Percentiles rank a stretch among this genome's conserved stretches.
phyloP scores from a whole-genome alignment of 2,797 vertebrate species.

The Nyctibius grandis region DNA sequence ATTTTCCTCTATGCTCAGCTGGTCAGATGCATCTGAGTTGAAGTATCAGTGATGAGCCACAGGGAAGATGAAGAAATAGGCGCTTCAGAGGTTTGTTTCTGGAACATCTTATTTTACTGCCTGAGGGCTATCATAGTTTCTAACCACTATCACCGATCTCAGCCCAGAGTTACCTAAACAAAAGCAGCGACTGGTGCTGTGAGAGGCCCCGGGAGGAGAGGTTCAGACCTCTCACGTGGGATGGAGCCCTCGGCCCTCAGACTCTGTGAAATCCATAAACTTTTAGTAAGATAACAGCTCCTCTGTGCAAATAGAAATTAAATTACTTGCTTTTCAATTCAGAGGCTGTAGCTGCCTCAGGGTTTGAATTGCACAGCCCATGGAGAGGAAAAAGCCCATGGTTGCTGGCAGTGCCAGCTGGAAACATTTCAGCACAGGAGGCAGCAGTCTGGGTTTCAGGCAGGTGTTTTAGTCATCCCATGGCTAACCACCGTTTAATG shows the following conservation, averaged over 20 bases:
- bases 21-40: background rate
- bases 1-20: background rate
- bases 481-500: background rate
- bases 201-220: fast-evolving
- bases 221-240: background rate
- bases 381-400: background rate
- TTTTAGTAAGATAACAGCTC: background rate
- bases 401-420: background rate
- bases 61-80: background rate
- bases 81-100: background rate
- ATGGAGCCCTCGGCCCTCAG: background rate
- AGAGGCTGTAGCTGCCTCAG: background rate
- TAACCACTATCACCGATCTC: background rate
- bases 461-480: background rate
- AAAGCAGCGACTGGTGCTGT: background rate
- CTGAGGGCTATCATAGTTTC: background rate
- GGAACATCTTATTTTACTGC: background rate
- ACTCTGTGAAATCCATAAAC: background rate
- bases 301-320: background rate
- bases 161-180: background rate
- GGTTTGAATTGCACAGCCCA: background rate
- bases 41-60: fast-evolving
- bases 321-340: background rate
- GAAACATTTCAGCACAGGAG: background rate
- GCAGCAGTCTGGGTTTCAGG: background rate